Evolutionary conservation across 2,888 invertebrate genomes (phyloP).

Genomic region (Zele albiditarsus): DNA sequence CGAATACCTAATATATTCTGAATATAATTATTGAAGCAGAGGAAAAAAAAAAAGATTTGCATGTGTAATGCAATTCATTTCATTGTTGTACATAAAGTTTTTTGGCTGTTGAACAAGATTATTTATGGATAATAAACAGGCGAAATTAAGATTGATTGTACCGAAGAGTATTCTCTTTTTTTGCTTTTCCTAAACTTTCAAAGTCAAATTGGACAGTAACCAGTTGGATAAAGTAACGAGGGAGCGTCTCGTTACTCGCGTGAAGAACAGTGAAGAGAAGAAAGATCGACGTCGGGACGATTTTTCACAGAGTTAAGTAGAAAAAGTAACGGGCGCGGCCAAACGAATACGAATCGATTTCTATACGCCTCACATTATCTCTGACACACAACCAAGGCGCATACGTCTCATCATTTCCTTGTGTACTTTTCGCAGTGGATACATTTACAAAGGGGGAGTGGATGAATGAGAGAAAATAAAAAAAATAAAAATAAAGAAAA

Average conservation of each 20-base stretch:
- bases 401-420: slow-evolving; percentile 19
- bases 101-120: neutral
- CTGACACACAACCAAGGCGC: slow-evolving; percentile 15
- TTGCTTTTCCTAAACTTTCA: neutral
- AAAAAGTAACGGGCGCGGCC: slow-evolving; percentile 52
- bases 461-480: neutral
- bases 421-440: slow-evolving; percentile 37
- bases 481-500: slow-evolving; percentile 14
- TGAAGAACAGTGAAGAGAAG: slow-evolving; percentile 17
- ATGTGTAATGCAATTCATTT: no score
- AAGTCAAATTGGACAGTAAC: slow-evolving; percentile 28
- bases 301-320: slow-evolving; percentile 59
- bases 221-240: slow-evolving; percentile 50
- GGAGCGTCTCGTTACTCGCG: slow-evolving; percentile 54
- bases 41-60: neutral
- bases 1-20: neutral
- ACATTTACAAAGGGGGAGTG: neutral
- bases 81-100: no score
- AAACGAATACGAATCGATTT: slow-evolving; percentile 66
- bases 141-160: slow-evolving; percentile 29
- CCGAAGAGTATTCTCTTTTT: neutral
- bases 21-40: neutral
- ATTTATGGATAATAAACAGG: neutral
- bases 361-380: slow-evolving; percentile 45
- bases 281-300: slow-evolving; percentile 50